Evolutionary conservation across 1,140 invertebrate genomes (phyloP).

Genomic region (Aphidius ervi): DNA sequence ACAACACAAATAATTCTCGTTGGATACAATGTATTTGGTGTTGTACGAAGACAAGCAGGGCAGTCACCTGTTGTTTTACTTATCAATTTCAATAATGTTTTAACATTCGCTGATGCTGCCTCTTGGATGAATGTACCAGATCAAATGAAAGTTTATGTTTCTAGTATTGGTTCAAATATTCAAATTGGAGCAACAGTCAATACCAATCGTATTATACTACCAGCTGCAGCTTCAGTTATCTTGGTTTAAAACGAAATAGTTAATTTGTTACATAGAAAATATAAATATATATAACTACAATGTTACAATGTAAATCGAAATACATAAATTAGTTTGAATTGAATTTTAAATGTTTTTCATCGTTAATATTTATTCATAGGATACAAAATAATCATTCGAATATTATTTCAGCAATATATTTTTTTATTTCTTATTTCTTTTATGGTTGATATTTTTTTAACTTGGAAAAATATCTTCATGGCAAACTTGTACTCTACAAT

Average conservation of each 20-base stretch:
- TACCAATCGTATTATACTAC: constrained; percentile 15
- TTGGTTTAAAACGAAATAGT: constrained; percentile 6
- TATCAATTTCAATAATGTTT: constrained; percentile 28
- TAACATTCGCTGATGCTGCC: constrained; percentile 25
- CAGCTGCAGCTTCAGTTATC: constrained; percentile 28
- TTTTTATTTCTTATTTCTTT: too few relatives aligned
- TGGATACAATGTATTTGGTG: constrained; percentile 41
- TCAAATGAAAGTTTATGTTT: constrained; percentile 24
- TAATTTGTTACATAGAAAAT: not conserved
- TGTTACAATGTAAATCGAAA: too few relatives aligned
- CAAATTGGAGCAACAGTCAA: not conserved
- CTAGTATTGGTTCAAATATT: constrained; percentile 22
- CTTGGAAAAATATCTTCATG: too few relatives aligned
- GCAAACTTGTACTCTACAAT: too few relatives aligned
- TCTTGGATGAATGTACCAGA: constrained; percentile 29
- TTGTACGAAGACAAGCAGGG: constrained; percentile 23
- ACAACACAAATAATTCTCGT: constrained; percentile 36
- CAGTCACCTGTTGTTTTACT: constrained; percentile 22
- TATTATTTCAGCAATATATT: too few relatives aligned
- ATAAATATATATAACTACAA: too few relatives aligned
- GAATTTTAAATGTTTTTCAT: too few relatives aligned
- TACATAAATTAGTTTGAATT: too few relatives aligned
- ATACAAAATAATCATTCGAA: too few relatives aligned
- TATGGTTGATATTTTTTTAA: too few relatives aligned
- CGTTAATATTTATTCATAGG: too few relatives aligned